These are phyloP conservation scores for Mesocricetus auratus DNA, from an alignment of 2,113 vertebrate genomes.

Conservation along the genomic window DNA sequence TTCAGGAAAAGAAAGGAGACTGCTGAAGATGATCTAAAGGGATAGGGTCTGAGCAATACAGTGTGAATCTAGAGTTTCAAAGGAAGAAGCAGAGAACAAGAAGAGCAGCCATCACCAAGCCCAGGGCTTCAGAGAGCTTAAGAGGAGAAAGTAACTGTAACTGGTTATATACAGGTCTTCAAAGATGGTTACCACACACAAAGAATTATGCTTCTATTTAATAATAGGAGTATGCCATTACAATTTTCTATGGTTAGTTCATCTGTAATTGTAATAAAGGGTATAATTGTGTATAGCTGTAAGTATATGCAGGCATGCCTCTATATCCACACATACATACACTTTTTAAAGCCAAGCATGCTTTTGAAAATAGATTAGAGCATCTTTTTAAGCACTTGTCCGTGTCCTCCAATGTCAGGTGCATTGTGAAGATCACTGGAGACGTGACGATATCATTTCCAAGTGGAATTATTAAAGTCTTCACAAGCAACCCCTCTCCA, in stretches of 20 bases:
- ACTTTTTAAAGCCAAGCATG: constrained; percentile 16
- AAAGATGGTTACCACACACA: neutral
- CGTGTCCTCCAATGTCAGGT: constrained; percentile 87
- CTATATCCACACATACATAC: neutral
- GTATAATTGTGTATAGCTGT: neutral
- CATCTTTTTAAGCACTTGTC: constrained; percentile 69
- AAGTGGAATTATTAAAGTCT: constrained; percentile 97
- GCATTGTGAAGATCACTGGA: constrained; percentile 99
- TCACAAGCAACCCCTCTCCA: constrained; percentile 95
- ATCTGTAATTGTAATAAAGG: constrained; percentile 39
- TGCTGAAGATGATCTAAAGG: constrained; percentile 1
- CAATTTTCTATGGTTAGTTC: constrained; percentile 50
- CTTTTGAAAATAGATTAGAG: constrained; percentile 61
- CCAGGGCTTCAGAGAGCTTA: neutral
- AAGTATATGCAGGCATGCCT: neutral
- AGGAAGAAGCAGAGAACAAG: neutral
- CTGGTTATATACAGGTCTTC: neutral
- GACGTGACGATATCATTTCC: constrained; percentile 99
- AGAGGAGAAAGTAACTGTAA: neutral
- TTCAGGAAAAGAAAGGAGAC: constrained; percentile 20
- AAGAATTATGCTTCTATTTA: constrained; percentile 20
- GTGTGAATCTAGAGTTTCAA: neutral
- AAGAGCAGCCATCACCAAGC: neutral
- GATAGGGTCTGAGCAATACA: neutral
- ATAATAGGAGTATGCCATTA: constrained; percentile 47